These are phyloP conservation scores for Tetranychus truncatus DNA, from an alignment of 2,888 invertebrate genomes.

Conservation along the genomic window DNA sequence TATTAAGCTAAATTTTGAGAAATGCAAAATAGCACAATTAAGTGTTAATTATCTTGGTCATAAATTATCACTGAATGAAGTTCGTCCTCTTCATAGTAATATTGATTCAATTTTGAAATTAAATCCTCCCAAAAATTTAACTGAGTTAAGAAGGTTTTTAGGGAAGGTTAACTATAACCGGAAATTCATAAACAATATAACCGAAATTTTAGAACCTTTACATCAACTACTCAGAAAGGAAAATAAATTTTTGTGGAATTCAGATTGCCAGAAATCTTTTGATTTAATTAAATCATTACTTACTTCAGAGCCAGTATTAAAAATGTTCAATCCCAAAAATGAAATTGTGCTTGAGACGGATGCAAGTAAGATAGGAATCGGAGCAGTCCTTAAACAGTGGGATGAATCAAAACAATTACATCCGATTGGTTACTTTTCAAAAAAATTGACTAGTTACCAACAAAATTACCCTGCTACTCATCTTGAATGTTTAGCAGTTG, in stretches of 20 bases:
- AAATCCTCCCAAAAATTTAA: background rate
- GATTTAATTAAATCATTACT: background rate
- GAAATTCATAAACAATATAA: background rate
- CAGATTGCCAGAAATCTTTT: background rate
- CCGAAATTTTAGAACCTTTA: constrained; percentile 5
- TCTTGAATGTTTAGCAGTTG: constrained; percentile 25
- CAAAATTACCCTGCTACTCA: constrained; percentile 25
- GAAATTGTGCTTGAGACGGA: constrained; percentile 20
- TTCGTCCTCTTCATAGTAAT: background rate
- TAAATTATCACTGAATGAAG: background rate
- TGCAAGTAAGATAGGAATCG: constrained; percentile 27
- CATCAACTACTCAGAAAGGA: background rate
- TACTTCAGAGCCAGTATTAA: background rate
- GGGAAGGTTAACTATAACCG: constrained; percentile 11
- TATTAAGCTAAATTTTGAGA: constrained; percentile 15
- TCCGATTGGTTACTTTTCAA: constrained; percentile 17
- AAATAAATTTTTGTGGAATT: constrained; percentile 1
- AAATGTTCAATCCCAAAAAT: background rate
- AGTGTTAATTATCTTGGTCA: constrained; percentile 14
- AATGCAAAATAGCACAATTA: constrained; percentile 7
- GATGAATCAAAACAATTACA: constrained; percentile 24
- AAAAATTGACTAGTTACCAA: constrained; percentile 25
- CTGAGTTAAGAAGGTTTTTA: constrained; percentile 5
- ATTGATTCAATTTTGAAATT: constrained; percentile 2
- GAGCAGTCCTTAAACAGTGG: constrained; percentile 26